phyloP scores from a whole-genome alignment of 2,888 invertebrate species.

The Lasioglossum villosulum region DNA sequence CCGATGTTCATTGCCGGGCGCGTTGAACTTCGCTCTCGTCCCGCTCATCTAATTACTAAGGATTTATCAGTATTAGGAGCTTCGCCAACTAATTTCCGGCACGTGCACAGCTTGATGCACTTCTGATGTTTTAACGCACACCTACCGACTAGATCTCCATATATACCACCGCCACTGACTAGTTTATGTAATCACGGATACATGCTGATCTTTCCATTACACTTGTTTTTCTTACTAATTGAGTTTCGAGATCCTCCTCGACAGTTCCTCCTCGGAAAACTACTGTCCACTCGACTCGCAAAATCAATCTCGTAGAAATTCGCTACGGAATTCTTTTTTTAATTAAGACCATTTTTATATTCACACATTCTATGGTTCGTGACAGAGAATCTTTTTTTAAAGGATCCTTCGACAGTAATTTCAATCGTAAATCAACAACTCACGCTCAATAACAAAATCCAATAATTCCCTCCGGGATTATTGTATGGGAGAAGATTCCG shows the following conservation, averaged over 20 bases:
- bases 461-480: too few relatives aligned
- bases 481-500: too few relatives aligned
- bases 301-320: background rate
- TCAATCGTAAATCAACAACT: too few relatives aligned
- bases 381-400: too few relatives aligned
- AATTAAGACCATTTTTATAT: too few relatives aligned
- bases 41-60: constrained; percentile 23
- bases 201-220: background rate
- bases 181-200: background rate
- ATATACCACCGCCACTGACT: background rate
- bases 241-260: background rate
- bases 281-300: background rate
- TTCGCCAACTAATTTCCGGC: constrained; percentile 32
- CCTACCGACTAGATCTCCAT: background rate
- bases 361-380: too few relatives aligned
- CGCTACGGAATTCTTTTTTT: background rate
- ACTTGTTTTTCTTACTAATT: constrained; percentile 8
- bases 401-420: too few relatives aligned
- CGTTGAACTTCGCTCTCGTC: constrained; percentile 13
- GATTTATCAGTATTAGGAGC: constrained; percentile 31
- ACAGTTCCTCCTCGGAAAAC: background rate
- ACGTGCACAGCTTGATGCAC: constrained; percentile 26
- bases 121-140: constrained; percentile 25
- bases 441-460: too few relatives aligned
- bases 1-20: constrained; percentile 17